Evolutionary conservation across 2,888 invertebrate genomes (phyloP).

Genomic region (Lycaena phlaeas): DNA sequence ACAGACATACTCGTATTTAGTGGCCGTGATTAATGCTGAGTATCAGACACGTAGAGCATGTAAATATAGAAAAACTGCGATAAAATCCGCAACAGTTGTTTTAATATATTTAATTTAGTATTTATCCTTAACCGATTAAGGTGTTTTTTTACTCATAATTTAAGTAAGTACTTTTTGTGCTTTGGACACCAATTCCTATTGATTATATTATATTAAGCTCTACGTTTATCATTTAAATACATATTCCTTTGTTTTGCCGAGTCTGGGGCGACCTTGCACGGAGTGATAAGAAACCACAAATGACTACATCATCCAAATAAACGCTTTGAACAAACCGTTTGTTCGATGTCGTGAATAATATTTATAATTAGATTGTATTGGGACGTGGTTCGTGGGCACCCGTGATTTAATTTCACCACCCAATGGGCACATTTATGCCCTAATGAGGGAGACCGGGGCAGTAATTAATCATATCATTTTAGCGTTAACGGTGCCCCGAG

Average conservation of each 20-base stretch:
- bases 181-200: no score
- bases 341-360: slow-evolving; percentile 46
- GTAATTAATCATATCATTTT: slow-evolving; percentile 72
- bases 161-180: no score
- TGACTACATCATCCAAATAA: background rate
- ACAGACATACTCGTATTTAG: no score
- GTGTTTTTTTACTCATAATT: no score
- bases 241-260: background rate
- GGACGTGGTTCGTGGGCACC: slow-evolving; percentile 41
- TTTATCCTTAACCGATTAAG: no score
- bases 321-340: slow-evolving; percentile 23
- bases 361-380: slow-evolving; percentile 61
- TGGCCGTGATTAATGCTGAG: no score
- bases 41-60: no score
- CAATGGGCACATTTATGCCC: slow-evolving; percentile 62
- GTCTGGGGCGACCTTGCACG: background rate
- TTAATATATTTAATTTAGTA: no score
- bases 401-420: slow-evolving; percentile 67
- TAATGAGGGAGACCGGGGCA: slow-evolving; percentile 63
- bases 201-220: no score
- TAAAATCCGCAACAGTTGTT: no score
- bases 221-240: background rate
- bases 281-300: background rate
- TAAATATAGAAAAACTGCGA: no score
- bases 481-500: slow-evolving; percentile 56